These are phyloP conservation scores for Corythornis vintsioides DNA, from an alignment of 2,113 vertebrate genomes.

Conservation along the genomic window DNA sequence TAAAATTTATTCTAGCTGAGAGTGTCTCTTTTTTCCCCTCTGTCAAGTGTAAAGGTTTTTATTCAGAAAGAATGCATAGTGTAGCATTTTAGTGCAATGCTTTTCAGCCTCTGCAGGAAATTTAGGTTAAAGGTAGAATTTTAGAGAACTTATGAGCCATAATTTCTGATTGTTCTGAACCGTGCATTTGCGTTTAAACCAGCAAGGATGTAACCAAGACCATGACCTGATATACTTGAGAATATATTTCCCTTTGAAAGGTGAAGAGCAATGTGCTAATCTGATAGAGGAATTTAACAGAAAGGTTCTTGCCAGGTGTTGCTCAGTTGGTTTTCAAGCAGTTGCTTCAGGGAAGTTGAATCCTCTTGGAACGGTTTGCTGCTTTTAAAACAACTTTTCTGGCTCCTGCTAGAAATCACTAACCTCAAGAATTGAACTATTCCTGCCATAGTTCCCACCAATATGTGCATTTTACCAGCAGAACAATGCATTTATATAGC, in stretches of 20 bases:
- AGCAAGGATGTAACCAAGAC: not conserved
- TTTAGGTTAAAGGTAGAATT: not conserved
- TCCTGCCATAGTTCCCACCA: not conserved
- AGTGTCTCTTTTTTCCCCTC: not conserved
- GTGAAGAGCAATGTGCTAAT: not conserved
- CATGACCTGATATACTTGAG: not conserved
- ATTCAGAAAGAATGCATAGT: not conserved
- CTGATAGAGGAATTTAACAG: not conserved
- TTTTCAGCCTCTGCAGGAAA: not conserved
- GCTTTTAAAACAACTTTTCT: not conserved
- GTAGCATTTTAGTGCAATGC: not conserved
- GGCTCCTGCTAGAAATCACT: not conserved
- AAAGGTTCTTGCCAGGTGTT: not conserved
- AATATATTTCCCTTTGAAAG: not conserved
- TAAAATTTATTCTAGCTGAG: not conserved
- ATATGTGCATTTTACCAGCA: not conserved
- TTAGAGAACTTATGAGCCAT: not conserved
- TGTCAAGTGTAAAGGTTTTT: not conserved
- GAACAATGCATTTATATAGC: not conserved
- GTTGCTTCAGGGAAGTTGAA: not conserved
- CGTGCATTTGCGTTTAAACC: not conserved
- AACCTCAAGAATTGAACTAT: not conserved
- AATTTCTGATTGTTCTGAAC: not conserved
- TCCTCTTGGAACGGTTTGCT: not conserved
- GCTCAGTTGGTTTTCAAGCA: not conserved